A percentile compares a stretch with the other conserved stretches of the same genome.
phyloP scores from a whole-genome alignment of 2,888 invertebrate genomes.

The Xestia c-nigrum region DNA sequence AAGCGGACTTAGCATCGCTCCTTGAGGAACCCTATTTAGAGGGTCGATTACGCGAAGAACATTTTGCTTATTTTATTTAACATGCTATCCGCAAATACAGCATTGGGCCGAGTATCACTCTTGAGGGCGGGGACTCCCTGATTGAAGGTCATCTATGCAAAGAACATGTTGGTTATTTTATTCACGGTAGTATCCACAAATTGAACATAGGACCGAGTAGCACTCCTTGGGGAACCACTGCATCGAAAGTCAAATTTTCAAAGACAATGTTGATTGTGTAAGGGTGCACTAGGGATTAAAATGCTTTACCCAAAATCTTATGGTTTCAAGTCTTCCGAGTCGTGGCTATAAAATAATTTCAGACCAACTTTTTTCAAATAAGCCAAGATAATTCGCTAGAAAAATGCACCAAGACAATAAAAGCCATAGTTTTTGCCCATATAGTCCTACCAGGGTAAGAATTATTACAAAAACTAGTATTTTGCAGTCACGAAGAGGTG shows the following conservation, averaged over 20 bases:
- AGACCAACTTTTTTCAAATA: slow-evolving; percentile 7
- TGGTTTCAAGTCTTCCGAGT: background rate
- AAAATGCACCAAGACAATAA: slow-evolving; percentile 19
- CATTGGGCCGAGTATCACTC: background rate
- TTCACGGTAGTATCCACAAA: background rate
- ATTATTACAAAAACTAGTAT: slow-evolving; percentile 53
- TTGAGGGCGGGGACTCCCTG: background rate
- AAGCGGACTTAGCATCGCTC: slow-evolving; percentile 4
- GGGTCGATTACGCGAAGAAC: background rate
- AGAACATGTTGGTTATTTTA: slow-evolving; percentile 1
- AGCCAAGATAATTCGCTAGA: background rate
- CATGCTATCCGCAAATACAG: background rate
- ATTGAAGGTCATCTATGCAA: background rate
- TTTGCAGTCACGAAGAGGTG: slow-evolving; percentile 64
- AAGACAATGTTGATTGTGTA: background rate
- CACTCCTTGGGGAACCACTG: background rate
- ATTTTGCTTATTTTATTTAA: background rate
- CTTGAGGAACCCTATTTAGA: slow-evolving; percentile 8
- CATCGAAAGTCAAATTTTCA: background rate
- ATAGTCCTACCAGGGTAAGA: slow-evolving; percentile 29
- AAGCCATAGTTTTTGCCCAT: slow-evolving; percentile 23
- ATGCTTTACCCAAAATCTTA: background rate
- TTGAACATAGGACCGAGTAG: background rate
- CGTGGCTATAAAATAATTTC: background rate
- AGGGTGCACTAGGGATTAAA: background rate